Percentiles rank a stretch among this genome's conserved stretches.
These are phyloP conservation scores for Poecilia gillii DNA, from an alignment of 2,797 vertebrate genomes.

Conservation along the genomic window DNA sequence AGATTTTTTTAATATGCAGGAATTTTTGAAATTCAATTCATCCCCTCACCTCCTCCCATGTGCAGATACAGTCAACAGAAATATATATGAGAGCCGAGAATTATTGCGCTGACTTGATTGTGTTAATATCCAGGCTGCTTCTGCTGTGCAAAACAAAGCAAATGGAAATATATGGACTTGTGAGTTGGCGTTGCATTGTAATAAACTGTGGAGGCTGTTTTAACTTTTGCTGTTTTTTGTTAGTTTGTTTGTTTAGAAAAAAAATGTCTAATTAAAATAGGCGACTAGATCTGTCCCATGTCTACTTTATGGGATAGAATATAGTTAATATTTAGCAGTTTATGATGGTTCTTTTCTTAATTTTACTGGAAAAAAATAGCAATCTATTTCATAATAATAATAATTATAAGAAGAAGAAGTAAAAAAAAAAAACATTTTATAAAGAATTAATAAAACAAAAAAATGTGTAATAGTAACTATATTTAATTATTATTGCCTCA, in stretches of 20 bases:
- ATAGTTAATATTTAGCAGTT: neutral
- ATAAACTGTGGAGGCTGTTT: neutral
- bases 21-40: constrained; percentile 48
- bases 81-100: constrained; percentile 1
- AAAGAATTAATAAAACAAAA: neutral
- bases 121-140: constrained; percentile 18
- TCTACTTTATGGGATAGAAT: neutral
- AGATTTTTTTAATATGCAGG: constrained; percentile 55
- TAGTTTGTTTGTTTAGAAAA: neutral
- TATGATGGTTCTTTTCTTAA: neutral
- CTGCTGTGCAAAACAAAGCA: constrained; percentile 13
- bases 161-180: constrained; percentile 2
- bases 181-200: neutral
- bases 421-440: neutral
- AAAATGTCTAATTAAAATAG: neutral
- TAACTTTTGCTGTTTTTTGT: neutral
- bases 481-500: neutral
- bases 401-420: neutral
- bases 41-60: constrained; percentile 34
- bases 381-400: neutral
- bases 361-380: neutral
- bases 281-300: neutral
- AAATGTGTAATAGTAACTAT: neutral
- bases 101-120: constrained; percentile 27
- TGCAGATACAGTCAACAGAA: constrained; percentile 27